Percentiles rank a stretch among this genome's conserved stretches.
Conservation (phyloP, 2,797 vertebrate species). For the Cynopterus sphinx region DNA sequence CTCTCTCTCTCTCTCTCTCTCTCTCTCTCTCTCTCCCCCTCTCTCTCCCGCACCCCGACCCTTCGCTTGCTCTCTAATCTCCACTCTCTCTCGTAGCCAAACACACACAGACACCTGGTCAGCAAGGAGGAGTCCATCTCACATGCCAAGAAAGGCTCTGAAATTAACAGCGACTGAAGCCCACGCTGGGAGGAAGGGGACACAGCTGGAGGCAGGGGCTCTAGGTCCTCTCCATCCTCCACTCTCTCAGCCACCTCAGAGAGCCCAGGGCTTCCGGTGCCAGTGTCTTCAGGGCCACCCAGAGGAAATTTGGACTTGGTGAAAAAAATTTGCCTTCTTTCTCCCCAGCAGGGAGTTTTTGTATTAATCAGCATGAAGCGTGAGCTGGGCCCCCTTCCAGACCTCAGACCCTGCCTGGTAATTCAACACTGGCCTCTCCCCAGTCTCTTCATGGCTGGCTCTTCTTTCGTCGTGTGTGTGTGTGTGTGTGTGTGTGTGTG, state of each 20-base stretch:
- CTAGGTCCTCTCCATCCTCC: not conserved
- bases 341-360: not conserved
- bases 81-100: not conserved
- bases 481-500: too few relatives aligned
- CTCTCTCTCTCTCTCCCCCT: too few relatives aligned
- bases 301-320: not conserved
- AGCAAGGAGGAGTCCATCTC: not conserved
- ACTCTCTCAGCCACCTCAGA: too few relatives aligned
- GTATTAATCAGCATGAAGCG: not conserved
- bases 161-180: not conserved
- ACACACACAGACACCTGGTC: not conserved
- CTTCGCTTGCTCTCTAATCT: not conserved
- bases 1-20: too few relatives aligned
- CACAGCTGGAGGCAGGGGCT: fast-evolving
- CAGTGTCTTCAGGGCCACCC: not conserved
- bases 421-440: not conserved
- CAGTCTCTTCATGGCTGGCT: not conserved
- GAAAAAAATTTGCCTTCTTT: not conserved
- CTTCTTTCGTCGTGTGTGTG: not conserved
- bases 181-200: not conserved
- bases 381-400: not conserved
- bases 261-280: not conserved
- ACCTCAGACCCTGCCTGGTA: not conserved
- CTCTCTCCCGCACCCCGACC: fast-evolving
- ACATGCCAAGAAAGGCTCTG: not conserved